Base-by-base conservation (phyloP, 2,888 invertebrate species). In the Apodemia hepburni region DNA sequence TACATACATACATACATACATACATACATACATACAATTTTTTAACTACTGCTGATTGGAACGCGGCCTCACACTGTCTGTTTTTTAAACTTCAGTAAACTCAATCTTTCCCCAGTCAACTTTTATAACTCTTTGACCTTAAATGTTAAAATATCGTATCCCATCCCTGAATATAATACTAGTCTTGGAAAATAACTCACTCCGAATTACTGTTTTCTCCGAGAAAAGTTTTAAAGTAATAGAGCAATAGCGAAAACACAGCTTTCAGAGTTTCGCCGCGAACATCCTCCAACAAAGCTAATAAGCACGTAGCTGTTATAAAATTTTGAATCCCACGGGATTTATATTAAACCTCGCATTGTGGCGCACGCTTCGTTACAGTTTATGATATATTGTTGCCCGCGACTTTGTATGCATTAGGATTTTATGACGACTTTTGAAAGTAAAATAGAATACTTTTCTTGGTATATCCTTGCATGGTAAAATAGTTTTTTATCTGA, bases 181-280 rank as follows among this genome's bases (percentile, higher is more conserved):
- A 42, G 42, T 15, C 42, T 42, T 42, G 42, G 42, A 42, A 42
- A 42, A 42, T 42, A 42, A 42, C 42, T 42, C 42, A 42, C 42
- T 42, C 42, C 6, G 15, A 42, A 42, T 42, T 42, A 42, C 42
- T 42, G 42, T 42, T 42, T 42, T 15, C 42, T 42, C n/a, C 42
- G 42, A 42, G 42, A 42, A 42, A 42, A 42, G 42, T 42, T 42
- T 42, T 42, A 42, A 42, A 42, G 42, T 42, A 42, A 42, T 54
- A 22, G 22, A 54, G 54, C 54, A 27, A 54, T 54, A 54, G 54
- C 54, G 54, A 54, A 22, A 54, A 54, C 51, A 51, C 54, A 54
- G 27, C 27, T 54, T 27, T 42, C 18, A 54, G 51, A 54, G 42
- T 42, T 42, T 42, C 42, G 15, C 42, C 42, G 22, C 22, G 27